Base-by-base conservation (phyloP, 1,140 invertebrate species). In the Lepeophtheirus salmonis region DNA sequence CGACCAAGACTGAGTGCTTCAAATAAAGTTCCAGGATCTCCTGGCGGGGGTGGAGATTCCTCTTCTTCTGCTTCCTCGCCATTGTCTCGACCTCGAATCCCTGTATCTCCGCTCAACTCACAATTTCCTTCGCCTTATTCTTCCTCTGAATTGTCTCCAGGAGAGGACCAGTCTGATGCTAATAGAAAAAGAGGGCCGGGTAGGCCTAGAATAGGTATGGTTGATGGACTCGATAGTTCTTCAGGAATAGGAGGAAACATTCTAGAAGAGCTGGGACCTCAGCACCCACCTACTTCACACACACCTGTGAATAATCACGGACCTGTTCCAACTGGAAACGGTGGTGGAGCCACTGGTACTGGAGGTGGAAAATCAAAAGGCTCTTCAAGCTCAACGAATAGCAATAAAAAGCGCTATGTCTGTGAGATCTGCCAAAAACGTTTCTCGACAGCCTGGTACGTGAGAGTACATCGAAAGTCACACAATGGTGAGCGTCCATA, bases 401-500 rank as follows among this genome's bases (percentile, higher is more conserved):
- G 23, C 10, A 59, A 59, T 41, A 59, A 59, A 23, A 59, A 59
- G 41, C n/a, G 49, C 13, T 59, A 59, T 41, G 50, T 41, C 2
- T 59, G 57, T 59, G 57, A 59, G 23, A 23, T 59, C 1, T 59
- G 57, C 30, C 57, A 59, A 41, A 59, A 59, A 22, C 14, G 57
- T 12, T 59, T 59, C 23, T 59, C 57, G 6, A 59, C 57, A 1
- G 57, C 57, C 13, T 59, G 57, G 57, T 59, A 59, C 30, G 57
- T 67, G 4, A 53, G 65, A 30, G 65, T 67, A 10, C 66, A 67
- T 53, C 60, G 64, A 18, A 52, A 64, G 23, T 68, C 67, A 56
- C 86, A 89, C 70, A 89, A 86, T 65, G 87, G 86, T 56, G 87
- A 89, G 70, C 76, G 86, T 62, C 87, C 86, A 2, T 91, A 89